These are phyloP conservation scores for Syrmaticus mikado DNA, from an alignment of 2,113 vertebrate genomes.

Conservation along the genomic window DNA sequence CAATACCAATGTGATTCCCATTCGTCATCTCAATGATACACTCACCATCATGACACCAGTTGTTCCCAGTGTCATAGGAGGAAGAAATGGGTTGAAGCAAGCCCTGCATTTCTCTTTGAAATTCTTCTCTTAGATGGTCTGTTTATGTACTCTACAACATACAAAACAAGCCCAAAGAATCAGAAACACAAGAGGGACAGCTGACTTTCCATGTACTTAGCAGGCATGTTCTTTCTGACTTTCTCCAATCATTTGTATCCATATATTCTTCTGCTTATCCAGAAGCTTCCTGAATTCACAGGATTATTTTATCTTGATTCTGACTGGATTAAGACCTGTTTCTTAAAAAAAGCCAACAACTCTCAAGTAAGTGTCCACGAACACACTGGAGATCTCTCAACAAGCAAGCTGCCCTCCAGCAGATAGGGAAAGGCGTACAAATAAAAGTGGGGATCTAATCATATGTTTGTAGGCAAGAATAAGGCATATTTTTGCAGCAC, in stretches of 20 bases:
- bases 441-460: neutral
- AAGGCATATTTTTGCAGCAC: neutral
- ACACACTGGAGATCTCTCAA: neutral
- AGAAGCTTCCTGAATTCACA: neutral
- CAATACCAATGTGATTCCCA: neutral
- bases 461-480: neutral
- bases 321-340: neutral
- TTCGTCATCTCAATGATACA: neutral
- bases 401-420: neutral
- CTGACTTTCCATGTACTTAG: neutral
- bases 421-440: neutral
- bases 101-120: neutral
- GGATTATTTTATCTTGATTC: neutral
- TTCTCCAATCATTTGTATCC: neutral
- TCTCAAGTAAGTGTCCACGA: neutral
- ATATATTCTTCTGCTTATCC: neutral
- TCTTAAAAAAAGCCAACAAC: neutral
- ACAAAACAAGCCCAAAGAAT: neutral
- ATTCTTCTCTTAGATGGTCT: neutral
- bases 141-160: neutral
- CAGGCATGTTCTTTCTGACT: neutral
- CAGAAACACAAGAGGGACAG: neutral
- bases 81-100: neutral
- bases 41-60: neutral
- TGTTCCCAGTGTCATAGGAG: neutral